Percentiles rank a stretch among this genome's conserved stretches.
These are phyloP conservation scores for Onychomys torridus DNA, from an alignment of 2,797 vertebrate species.

Conservation along the genomic window DNA sequence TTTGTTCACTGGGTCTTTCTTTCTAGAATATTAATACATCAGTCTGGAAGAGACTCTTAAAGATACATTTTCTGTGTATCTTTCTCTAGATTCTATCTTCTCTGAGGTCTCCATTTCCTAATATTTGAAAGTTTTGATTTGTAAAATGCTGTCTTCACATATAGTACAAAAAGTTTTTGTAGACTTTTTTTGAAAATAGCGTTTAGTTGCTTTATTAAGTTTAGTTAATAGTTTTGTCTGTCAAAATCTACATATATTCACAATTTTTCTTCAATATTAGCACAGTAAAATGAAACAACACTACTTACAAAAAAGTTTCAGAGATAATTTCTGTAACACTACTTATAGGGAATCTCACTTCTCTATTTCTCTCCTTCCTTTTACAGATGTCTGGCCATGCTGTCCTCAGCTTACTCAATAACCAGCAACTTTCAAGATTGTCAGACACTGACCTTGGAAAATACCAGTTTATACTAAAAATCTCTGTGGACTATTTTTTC, in stretches of 20 bases:
- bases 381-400: background rate
- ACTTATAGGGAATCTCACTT: background rate
- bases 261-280: conserved; percentile 12
- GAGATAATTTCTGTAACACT: background rate
- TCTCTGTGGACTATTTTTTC: background rate
- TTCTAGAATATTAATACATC: background rate
- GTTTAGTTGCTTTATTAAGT: background rate
- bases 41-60: background rate
- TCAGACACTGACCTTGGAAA: background rate
- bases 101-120: background rate
- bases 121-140: conserved; percentile 1
- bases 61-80: background rate
- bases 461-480: background rate
- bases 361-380: background rate
- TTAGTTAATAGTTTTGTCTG: background rate
- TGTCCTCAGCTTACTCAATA: background rate
- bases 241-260: background rate
- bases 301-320: background rate
- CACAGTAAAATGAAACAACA: background rate
- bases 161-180: background rate
- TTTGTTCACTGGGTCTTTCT: background rate
- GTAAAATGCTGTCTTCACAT: background rate
- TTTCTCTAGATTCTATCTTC: background rate
- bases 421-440: background rate
- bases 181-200: background rate